Evolutionary conservation across 1,140 invertebrate species (phyloP).

Genomic region (Dreissena rostriformis): DNA sequence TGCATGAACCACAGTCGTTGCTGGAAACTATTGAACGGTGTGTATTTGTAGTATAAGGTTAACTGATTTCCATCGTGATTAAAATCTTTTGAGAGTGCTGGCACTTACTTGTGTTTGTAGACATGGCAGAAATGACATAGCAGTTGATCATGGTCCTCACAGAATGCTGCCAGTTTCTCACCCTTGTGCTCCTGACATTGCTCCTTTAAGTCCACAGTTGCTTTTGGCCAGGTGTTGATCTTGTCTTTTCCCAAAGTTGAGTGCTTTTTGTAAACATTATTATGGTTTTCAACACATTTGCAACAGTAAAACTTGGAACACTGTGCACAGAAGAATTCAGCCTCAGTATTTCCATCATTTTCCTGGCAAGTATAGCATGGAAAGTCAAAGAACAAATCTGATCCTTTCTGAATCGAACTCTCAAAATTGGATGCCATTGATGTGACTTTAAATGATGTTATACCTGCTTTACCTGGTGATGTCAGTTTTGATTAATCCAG

Average conservation of each 20-base stretch:
- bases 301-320: not conserved
- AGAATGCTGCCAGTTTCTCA: not conserved
- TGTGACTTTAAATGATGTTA: too few relatives aligned
- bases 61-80: too few relatives aligned
- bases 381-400: constrained; percentile 4
- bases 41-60: not conserved
- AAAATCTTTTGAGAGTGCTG: not conserved
- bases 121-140: not conserved
- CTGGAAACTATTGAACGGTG: too few relatives aligned
- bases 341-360: not conserved
- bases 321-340: not conserved
- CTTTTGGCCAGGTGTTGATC: not conserved
- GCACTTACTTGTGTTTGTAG: not conserved
- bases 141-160: not conserved
- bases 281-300: not conserved
- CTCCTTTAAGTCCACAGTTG: not conserved
- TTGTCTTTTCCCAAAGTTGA: not conserved
- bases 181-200: not conserved
- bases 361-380: not conserved
- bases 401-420: not conserved
- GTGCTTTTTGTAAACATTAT: not conserved
- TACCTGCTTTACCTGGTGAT: too few relatives aligned
- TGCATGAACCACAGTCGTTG: too few relatives aligned
- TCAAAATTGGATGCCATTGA: not conserved
- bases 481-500: too few relatives aligned